A percentile compares a stretch with the other conserved stretches of the same genome.
Conservation (phyloP, 2,797 vertebrate species). For the Manis pentadactyla region DNA sequence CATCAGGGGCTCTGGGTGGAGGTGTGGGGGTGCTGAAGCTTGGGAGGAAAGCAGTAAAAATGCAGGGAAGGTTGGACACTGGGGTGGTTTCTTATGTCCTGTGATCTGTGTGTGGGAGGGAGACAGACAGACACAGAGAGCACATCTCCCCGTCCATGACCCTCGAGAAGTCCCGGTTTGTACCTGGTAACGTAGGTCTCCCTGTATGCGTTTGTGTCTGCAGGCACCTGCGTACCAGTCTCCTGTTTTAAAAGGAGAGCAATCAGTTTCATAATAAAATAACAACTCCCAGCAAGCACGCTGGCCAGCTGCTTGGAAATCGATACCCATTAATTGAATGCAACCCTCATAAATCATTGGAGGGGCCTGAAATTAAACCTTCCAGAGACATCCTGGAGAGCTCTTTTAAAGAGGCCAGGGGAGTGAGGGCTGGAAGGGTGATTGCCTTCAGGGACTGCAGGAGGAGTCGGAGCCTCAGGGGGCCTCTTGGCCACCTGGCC, state of each 20-base stretch:
- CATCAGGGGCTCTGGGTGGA: not conserved
- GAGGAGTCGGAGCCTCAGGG: not conserved
- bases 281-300: slow-evolving; percentile 65
- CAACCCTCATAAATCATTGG: slow-evolving; percentile 78
- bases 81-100: not conserved
- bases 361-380: slow-evolving; percentile 67
- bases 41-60: not conserved
- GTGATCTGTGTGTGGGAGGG: not conserved
- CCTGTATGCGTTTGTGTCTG: not conserved
- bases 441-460: not conserved
- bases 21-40: not conserved
- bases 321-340: slow-evolving; percentile 82
- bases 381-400: slow-evolving; percentile 47
- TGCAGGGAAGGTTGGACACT: not conserved
- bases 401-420: slow-evolving; percentile 29
- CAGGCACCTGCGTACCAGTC: not conserved
- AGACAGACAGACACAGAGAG: not conserved
- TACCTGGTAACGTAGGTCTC: not conserved
- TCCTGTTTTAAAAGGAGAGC: slow-evolving; percentile 49
- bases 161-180: too few relatives aligned
- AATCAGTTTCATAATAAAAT: slow-evolving; percentile 65
- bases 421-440: slow-evolving; percentile 32
- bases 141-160: accelerated
- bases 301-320: slow-evolving; percentile 77
- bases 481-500: not conserved